phyloP scores from a whole-genome alignment of 2,797 vertebrate species.

The Muraenolepis orangiensis region DNA sequence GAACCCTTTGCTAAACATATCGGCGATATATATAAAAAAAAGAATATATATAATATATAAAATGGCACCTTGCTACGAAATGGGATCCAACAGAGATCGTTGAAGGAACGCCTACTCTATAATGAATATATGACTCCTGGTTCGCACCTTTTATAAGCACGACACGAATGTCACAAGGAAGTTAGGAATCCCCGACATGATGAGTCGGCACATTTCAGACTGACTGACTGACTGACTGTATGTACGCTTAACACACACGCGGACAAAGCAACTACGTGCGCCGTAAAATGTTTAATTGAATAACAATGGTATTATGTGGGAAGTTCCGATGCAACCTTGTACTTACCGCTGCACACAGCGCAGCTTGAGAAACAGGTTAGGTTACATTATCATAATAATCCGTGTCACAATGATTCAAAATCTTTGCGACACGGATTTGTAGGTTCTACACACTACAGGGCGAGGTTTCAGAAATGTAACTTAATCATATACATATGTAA shows the following conservation, averaged over 20 bases:
- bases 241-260: no score
- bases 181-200: constrained; percentile 54
- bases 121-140: not conserved
- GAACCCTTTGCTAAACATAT: constrained; percentile 29
- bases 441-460: not conserved
- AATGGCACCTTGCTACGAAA: no score
- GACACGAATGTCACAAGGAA: constrained; percentile 51
- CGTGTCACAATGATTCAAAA: no score
- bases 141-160: not conserved
- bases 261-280: no score
- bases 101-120: not conserved
- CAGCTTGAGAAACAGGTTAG: not conserved
- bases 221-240: not conserved
- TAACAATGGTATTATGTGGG: no score
- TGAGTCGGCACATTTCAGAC: constrained; percentile 19
- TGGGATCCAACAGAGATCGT: not conserved
- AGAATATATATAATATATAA: no score
- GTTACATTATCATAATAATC: not conserved
- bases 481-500: no score
- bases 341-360: no score
- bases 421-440: no score
- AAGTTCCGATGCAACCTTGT: not conserved
- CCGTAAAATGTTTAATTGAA: no score
- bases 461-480: not conserved
- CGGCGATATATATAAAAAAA: no score